Evolutionary conservation across 2,113 vertebrate species (phyloP).

Genomic region (Mixornis gularis): DNA sequence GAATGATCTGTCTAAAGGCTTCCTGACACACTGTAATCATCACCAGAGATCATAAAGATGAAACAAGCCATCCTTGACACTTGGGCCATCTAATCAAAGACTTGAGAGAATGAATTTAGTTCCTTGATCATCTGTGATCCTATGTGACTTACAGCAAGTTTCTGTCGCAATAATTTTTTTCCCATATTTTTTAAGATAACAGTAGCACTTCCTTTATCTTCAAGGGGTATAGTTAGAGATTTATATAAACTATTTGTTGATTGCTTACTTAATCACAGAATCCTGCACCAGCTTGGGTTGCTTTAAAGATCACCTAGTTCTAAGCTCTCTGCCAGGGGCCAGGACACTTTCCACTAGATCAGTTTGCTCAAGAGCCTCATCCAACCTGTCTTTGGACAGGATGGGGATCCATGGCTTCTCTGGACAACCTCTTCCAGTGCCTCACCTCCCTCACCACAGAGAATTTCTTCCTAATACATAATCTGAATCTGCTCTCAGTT

Average conservation of each 20-base stretch:
- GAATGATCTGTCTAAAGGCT: background rate
- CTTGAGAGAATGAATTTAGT: background rate
- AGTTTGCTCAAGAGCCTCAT: background rate
- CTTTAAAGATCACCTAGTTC: background rate
- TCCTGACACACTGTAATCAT: background rate
- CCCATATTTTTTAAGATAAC: background rate
- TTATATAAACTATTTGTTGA: background rate
- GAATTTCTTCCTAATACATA: background rate
- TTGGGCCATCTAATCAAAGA: background rate
- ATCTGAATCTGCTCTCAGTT: background rate
- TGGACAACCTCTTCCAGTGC: background rate
- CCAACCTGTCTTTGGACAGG: background rate
- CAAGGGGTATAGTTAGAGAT: background rate
- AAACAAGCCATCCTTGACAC: background rate
- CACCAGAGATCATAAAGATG: background rate
- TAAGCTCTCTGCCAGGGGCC: background rate
- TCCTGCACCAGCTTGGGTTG: background rate
- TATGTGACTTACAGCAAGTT: background rate
- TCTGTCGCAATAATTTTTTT: accelerated
- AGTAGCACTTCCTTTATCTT: background rate
- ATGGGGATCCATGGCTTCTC: background rate
- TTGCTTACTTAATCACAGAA: background rate
- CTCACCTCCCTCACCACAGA: background rate
- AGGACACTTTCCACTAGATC: background rate
- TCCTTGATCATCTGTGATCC: background rate